phyloP scores from a whole-genome alignment of 35 echinoderm and acorn worm species.

The Lytechinus pictus region DNA sequence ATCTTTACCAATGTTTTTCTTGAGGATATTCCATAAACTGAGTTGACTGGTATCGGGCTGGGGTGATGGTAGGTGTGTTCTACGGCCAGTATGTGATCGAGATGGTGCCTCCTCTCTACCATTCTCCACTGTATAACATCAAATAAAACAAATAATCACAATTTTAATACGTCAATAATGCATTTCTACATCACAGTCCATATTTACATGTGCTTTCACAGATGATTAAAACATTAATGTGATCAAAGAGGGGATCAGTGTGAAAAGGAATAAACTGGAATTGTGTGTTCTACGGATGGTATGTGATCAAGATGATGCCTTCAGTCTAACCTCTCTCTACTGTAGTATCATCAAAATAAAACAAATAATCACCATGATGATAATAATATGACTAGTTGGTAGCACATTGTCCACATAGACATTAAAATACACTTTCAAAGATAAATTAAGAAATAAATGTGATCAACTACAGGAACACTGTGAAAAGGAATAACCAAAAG shows the following conservation, averaged over 20 bases:
- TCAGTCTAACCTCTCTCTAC: no score
- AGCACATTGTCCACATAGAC: no score
- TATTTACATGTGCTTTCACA: no score
- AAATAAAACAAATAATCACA: background rate
- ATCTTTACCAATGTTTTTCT: slow-evolving; percentile 98
- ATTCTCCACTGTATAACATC: slow-evolving; percentile 77
- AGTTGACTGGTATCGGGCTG: slow-evolving; percentile 91
- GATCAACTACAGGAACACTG: background rate
- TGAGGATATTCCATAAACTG: slow-evolving; percentile 96
- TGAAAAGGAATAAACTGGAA: background rate
- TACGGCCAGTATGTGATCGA: slow-evolving; percentile 85
- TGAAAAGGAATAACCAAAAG: background rate
- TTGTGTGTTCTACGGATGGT: no score
- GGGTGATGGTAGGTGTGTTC: slow-evolving; percentile 81
- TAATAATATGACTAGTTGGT: no score
- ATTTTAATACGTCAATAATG: background rate
- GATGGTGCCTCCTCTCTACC: slow-evolving; percentile 61
- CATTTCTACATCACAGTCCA: no score
- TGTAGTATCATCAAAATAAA: no score
- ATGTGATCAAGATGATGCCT: no score
- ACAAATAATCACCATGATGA: no score
- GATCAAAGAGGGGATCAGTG: background rate
- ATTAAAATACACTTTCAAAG: no score
- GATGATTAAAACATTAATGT: no score
- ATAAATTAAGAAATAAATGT: no score